phyloP scores from a whole-genome alignment of 2,797 vertebrate genomes.

The Squalus acanthias region DNA sequence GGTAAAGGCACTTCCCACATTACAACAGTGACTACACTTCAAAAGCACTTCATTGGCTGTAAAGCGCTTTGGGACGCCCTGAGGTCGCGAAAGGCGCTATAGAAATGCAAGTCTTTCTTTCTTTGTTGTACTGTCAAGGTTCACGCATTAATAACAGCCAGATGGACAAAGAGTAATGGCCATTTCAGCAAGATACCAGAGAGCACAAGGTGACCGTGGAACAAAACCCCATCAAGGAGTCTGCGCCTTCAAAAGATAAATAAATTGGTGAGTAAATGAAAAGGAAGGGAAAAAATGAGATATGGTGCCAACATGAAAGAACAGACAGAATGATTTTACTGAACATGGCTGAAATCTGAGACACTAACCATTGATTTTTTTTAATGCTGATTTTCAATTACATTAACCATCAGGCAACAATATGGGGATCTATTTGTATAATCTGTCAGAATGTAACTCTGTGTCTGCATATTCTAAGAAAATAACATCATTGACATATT shows the following conservation, averaged over 20 bases:
- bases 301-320: background rate
- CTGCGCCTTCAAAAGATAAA: background rate
- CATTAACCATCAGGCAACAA: background rate
- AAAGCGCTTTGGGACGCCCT: background rate
- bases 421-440: background rate
- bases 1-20: background rate
- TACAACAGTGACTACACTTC: background rate
- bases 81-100: background rate
- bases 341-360: background rate
- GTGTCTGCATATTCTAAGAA: background rate
- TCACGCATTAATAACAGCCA: background rate
- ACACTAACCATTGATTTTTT: constrained; percentile 8
- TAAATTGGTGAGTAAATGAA: background rate
- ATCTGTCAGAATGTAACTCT: background rate
- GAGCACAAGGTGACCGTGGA: background rate
- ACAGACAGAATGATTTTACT: background rate
- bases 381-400: background rate
- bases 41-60: background rate
- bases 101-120: background rate
- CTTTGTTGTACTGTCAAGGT: background rate
- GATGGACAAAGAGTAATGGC: background rate
- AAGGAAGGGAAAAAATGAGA: background rate
- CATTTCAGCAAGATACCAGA: background rate
- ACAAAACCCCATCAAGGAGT: background rate
- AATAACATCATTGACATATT: background rate